Percentiles rank a stretch among this genome's conserved stretches.
Evolutionary conservation across 2,797 vertebrate genomes (phyloP).

Genomic region (Apodemus agrarius): DNA sequence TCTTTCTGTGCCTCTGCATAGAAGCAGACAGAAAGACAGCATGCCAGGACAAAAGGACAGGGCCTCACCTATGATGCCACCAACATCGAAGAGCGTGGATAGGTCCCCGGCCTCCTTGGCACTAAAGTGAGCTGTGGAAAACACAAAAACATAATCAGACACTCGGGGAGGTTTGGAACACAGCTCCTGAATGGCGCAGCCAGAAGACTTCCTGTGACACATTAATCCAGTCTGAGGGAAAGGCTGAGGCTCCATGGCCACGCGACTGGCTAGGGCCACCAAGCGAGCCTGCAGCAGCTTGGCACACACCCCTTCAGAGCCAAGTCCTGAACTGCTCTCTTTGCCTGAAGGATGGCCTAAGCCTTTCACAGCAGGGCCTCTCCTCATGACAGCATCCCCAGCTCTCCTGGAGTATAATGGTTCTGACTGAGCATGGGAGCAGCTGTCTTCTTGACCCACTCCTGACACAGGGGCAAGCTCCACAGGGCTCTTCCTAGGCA

Average conservation of each 20-base stretch:
- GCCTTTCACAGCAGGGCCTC: not conserved
- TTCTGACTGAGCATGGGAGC: not conserved
- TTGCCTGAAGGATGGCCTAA: not conserved
- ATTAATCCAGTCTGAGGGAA: not conserved
- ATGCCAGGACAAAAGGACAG: not conserved
- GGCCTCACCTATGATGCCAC: constrained; percentile 94
- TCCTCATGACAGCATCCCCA: too few species aligned
- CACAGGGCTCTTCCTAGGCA: not conserved
- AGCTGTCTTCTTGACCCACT: not conserved
- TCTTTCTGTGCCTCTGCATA: not conserved
- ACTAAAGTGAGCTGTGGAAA: constrained; percentile 92
- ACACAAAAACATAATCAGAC: not conserved
- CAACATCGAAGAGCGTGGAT: constrained; percentile 96
- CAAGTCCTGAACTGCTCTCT: not conserved
- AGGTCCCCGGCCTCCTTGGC: constrained; percentile 95
- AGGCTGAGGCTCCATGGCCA: accelerated
- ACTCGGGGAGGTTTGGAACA: not conserved
- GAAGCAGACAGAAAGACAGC: not conserved
- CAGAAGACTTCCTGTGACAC: not conserved
- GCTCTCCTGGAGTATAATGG: too few species aligned
- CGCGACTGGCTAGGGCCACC: not conserved
- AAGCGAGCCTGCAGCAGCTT: not conserved
- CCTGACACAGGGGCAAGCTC: not conserved
- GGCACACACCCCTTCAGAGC: not conserved
- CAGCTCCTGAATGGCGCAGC: not conserved